Conservation (phyloP, 2,888 invertebrate genomes). For the Limnephilus rhombicus region DNA sequence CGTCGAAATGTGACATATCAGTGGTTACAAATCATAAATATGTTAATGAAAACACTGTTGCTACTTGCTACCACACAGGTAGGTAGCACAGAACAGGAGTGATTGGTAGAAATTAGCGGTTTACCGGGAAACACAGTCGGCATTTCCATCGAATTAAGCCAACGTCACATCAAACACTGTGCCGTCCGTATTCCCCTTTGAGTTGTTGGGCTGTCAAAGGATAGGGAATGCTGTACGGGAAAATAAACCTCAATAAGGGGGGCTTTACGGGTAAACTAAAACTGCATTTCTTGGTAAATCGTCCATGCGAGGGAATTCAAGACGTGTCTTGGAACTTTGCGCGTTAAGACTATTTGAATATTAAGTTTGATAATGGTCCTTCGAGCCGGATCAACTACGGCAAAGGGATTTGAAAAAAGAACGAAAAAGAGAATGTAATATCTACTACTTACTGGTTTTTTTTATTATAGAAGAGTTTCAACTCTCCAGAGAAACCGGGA, state of each 20-base stretch:
- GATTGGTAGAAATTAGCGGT: not conserved
- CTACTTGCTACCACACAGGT: not conserved
- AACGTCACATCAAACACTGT: not conserved
- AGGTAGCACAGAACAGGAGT: too few species aligned
- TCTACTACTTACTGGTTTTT: not conserved
- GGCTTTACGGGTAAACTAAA: not conserved
- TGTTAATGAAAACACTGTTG: not conserved
- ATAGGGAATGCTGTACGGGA: not conserved
- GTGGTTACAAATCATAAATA: not conserved
- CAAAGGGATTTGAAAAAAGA: not conserved
- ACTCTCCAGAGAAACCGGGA: too few species aligned
- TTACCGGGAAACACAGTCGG: not conserved
- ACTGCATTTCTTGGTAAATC: not conserved
- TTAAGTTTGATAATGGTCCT: not conserved
- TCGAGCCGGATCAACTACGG: not conserved
- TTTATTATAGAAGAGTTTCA: too few species aligned
- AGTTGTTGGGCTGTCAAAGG: not conserved
- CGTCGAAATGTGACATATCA: not conserved
- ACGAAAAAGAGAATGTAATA: not conserved
- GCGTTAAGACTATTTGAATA: not conserved
- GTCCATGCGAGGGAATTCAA: not conserved
- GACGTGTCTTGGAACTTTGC: not conserved
- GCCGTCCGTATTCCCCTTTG: not conserved
- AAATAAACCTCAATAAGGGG: not conserved
- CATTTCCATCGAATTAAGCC: not conserved